Conservation (phyloP, 2,888 invertebrate species). For the Thymelicus lineola region DNA sequence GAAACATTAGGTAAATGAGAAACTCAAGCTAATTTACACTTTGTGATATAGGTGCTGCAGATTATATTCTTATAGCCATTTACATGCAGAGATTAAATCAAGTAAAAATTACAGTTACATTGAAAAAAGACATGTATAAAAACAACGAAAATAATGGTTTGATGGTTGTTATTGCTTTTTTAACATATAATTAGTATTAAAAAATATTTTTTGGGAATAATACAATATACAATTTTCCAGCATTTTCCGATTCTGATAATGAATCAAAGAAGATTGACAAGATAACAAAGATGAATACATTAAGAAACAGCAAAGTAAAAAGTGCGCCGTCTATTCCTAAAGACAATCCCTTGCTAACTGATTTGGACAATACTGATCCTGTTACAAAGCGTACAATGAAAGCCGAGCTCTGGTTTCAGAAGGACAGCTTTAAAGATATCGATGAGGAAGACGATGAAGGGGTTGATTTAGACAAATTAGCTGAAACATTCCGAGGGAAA, state of each 20-base stretch:
- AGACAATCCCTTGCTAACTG: slow-evolving; percentile 90
- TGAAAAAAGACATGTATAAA: too few species aligned
- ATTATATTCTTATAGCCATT: too few species aligned
- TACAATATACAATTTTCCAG: slow-evolving; percentile 59
- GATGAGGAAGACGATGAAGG: slow-evolving; percentile 95
- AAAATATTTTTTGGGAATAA: too few species aligned
- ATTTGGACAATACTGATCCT: slow-evolving; percentile 91
- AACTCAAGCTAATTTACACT: too few species aligned
- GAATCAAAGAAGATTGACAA: slow-evolving; percentile 71
- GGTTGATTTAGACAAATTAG: slow-evolving; percentile 93
- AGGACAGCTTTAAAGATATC: slow-evolving; percentile 92
- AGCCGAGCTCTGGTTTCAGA: slow-evolving; percentile 95
- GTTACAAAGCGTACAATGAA: slow-evolving; percentile 90
- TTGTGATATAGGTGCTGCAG: too few species aligned
- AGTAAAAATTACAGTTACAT: too few species aligned
- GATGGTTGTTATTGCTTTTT: too few species aligned
- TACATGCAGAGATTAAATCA: too few species aligned
- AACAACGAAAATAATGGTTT: too few species aligned
- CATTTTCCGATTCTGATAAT: slow-evolving; percentile 88
- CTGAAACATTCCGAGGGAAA: slow-evolving; percentile 89
- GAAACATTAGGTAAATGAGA: slow-evolving; percentile 81
- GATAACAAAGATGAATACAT: slow-evolving; percentile 72
- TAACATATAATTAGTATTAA: too few species aligned
- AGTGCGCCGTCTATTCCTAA: slow-evolving; percentile 63
- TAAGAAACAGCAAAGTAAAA: slow-evolving; percentile 64